Conservation (phyloP, 2,888 invertebrate species). For the Sinelater perroti region DNA sequence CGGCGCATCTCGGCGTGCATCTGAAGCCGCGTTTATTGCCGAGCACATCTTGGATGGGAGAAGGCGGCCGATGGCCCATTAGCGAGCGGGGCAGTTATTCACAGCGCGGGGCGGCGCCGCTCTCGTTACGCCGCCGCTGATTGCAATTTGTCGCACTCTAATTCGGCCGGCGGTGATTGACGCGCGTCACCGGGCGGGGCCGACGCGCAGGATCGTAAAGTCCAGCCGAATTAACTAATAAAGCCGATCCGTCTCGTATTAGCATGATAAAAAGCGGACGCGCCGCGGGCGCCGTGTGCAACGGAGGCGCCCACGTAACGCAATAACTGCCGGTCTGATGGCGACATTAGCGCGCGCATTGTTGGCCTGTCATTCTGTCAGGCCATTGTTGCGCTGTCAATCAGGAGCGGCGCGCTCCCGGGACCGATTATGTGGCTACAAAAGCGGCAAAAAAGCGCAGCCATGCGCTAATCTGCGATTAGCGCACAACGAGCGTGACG, state of each 20-base stretch:
- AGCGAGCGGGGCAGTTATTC: conserved; percentile 30
- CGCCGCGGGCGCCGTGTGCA: conserved; percentile 24
- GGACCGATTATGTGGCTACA: conserved; percentile 40
- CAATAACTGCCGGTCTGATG: conserved; percentile 51
- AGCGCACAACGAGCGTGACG: conserved; percentile 25
- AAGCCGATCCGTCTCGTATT: not conserved
- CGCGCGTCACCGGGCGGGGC: not conserved
- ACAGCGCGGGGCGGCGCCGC: conserved; percentile 29
- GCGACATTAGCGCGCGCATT: conserved; percentile 49
- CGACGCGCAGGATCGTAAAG: not conserved
- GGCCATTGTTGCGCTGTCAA: conserved; percentile 47
- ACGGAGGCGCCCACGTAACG: conserved; percentile 45
- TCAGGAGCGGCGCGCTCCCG: conserved; percentile 36
- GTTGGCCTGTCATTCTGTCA: conserved; percentile 48
- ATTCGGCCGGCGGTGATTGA: conserved; percentile 23
- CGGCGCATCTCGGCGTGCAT: no score
- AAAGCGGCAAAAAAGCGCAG: conserved; percentile 34
- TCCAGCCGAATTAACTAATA: not conserved
- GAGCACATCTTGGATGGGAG: conserved; percentile 4
- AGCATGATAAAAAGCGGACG: not conserved
- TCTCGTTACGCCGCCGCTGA: conserved; percentile 36
- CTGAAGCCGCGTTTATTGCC: no score
- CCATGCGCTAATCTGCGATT: conserved; percentile 32
- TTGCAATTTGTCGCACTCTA: conserved; percentile 34
- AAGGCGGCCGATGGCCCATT: conserved; percentile 27